Evolutionary conservation across 2,888 invertebrate genomes (phyloP).

Genomic region (Mechanitis mazaeus): DNA sequence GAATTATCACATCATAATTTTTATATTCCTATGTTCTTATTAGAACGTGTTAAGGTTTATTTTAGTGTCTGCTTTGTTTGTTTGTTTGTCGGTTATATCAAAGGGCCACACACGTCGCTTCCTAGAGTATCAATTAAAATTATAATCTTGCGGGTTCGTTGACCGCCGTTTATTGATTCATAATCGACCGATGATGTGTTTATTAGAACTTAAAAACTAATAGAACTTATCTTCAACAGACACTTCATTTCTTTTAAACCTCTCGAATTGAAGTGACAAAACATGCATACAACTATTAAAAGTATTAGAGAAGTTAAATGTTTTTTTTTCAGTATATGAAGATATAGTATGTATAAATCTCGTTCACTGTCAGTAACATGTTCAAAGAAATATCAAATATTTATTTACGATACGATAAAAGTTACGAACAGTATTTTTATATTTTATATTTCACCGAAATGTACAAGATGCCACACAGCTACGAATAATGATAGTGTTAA

Average conservation of each 20-base stretch:
- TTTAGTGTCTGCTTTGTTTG: conserved; percentile 6
- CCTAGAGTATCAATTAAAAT: conserved; percentile 6
- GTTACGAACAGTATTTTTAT: not conserved
- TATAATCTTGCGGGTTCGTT: conserved; percentile 2
- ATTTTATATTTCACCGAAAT: no score
- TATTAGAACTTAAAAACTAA: not conserved
- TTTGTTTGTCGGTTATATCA: conserved; percentile 32
- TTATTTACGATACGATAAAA: not conserved
- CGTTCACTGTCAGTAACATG: no score
- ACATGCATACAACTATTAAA: no score
- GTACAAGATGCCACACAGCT: no score
- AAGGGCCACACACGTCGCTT: conserved; percentile 53
- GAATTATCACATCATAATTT: conserved; percentile 33
- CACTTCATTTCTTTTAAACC: no score
- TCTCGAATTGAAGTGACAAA: no score
- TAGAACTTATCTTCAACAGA: not conserved
- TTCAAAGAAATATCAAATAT: not conserved
- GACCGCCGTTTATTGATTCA: conserved; percentile 1
- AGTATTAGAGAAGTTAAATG: no score
- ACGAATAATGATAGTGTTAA: no score
- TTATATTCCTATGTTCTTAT: conserved; percentile 2
- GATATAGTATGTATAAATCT: no score
- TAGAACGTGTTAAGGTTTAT: not conserved
- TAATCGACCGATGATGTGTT: not conserved
- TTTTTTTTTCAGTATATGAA: no score